Evolutionary conservation across 2,888 invertebrate species (phyloP).

Genomic region (Sphaerophoria rueppellii): DNA sequence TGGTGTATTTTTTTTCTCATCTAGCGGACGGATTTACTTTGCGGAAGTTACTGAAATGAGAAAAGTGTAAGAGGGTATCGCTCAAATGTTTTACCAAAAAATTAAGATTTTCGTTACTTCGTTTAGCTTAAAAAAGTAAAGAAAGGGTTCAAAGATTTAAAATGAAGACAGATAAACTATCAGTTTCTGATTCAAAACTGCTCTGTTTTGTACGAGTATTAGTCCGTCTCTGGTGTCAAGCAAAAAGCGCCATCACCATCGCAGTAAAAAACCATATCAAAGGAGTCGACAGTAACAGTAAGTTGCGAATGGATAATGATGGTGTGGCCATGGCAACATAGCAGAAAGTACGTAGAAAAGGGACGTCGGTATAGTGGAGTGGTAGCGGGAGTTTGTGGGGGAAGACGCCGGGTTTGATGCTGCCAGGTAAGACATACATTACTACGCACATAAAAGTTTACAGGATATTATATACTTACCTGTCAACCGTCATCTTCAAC

Average conservation of each 20-base stretch:
- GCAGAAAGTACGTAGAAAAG: not conserved
- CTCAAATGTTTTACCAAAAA: too few relatives aligned
- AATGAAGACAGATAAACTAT: not conserved
- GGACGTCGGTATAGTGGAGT: slow-evolving; percentile 9
- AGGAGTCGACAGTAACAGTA: slow-evolving; percentile 43
- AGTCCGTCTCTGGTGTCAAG: not conserved
- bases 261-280: slow-evolving; percentile 40
- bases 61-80: too few relatives aligned
- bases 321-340: slow-evolving; percentile 49
- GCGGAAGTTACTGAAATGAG: not conserved
- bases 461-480: slow-evolving; percentile 23
- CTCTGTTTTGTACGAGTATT: too few relatives aligned
- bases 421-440: not conserved
- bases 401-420: slow-evolving; percentile 41
- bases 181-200: too few relatives aligned
- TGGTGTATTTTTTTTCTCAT: not conserved
- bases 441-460: not conserved
- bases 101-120: too few relatives aligned
- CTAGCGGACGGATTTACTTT: not conserved
- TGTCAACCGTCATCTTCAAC: slow-evolving; percentile 59
- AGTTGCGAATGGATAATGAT: slow-evolving; percentile 33
- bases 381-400: not conserved
- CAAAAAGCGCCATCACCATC: slow-evolving; percentile 30
- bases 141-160: not conserved
- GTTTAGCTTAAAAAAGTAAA: too few relatives aligned